phyloP scores from a whole-genome alignment of 2,113 vertebrate species.

The Ceyx margarethae region DNA sequence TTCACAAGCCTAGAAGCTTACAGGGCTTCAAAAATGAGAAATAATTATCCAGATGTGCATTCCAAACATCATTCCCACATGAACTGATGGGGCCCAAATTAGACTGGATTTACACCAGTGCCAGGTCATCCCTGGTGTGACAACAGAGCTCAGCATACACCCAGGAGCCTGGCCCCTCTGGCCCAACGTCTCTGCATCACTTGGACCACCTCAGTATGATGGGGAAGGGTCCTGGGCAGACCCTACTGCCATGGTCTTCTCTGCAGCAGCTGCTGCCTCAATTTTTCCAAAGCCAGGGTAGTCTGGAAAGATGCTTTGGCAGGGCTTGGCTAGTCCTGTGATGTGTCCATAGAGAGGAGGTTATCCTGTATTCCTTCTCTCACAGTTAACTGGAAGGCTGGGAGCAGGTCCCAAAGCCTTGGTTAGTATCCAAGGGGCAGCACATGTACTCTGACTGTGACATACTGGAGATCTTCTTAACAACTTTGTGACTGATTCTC shows the following conservation, averaged over 20 bases:
- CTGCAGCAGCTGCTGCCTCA: background rate
- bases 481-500: background rate
- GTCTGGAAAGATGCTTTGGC: background rate
- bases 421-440: background rate
- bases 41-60: conserved; percentile 39
- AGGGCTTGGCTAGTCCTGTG: background rate
- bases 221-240: background rate
- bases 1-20: conserved; percentile 2
- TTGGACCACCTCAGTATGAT: background rate
- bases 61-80: conserved; percentile 26
- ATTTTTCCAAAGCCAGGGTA: background rate
- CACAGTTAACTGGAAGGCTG: background rate
- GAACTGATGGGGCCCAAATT: background rate
- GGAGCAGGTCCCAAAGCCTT: background rate
- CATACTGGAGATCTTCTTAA: background rate
- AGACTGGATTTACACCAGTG: background rate
- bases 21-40: background rate
- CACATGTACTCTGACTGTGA: background rate
- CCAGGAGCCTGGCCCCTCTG: background rate
- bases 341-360: background rate
- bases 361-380: background rate
- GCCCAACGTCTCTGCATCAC: rapidly evolving
- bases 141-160: background rate
- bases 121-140: background rate
- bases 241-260: rapidly evolving